phyloP scores from a whole-genome alignment of 1,140 invertebrate genomes.

The Drosophila tropicalis region DNA sequence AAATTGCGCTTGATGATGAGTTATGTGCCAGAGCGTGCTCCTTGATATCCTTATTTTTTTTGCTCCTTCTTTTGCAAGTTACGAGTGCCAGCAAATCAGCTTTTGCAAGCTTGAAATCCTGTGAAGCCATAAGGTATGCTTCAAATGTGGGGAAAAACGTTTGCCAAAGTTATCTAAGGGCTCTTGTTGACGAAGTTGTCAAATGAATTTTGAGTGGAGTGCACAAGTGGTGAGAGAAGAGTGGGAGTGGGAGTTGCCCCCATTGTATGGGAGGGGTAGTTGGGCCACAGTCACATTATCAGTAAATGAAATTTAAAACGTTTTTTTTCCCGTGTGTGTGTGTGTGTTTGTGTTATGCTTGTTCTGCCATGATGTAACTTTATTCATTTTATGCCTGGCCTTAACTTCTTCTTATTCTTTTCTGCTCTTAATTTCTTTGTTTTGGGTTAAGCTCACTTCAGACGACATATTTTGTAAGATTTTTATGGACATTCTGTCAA shows the following conservation, averaged over 20 bases:
- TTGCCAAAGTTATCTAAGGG: constrained; percentile 39
- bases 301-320: constrained; percentile 75
- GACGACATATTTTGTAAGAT: constrained; percentile 1
- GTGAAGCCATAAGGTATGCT: constrained; percentile 50
- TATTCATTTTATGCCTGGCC: constrained; percentile 1
- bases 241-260: neutral
- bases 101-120: constrained; percentile 46
- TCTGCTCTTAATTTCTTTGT: neutral
- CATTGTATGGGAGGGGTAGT: neutral
- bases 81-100: constrained; percentile 57
- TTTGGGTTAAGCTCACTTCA: constrained; percentile 12
- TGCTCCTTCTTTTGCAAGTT: constrained; percentile 21
- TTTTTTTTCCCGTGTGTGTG: constrained; percentile 37
- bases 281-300: constrained; percentile 47
- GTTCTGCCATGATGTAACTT: constrained; percentile 27
- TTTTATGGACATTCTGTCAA: constrained; percentile 1
- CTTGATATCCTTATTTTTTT: constrained; percentile 4
- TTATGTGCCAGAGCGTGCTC: constrained; percentile 45
- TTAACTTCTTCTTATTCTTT: constrained; percentile 1
- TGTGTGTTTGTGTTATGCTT: constrained; percentile 31
- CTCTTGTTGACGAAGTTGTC: constrained; percentile 56
- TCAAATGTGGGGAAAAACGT: constrained; percentile 28
- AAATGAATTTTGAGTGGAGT: constrained; percentile 61
- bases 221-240: neutral
- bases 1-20: constrained; percentile 78